Percentiles rank a stretch among this genome's conserved stretches.
Evolutionary conservation across 2,113 vertebrate species (phyloP).

Genomic region (Carollia perspicillata): DNA sequence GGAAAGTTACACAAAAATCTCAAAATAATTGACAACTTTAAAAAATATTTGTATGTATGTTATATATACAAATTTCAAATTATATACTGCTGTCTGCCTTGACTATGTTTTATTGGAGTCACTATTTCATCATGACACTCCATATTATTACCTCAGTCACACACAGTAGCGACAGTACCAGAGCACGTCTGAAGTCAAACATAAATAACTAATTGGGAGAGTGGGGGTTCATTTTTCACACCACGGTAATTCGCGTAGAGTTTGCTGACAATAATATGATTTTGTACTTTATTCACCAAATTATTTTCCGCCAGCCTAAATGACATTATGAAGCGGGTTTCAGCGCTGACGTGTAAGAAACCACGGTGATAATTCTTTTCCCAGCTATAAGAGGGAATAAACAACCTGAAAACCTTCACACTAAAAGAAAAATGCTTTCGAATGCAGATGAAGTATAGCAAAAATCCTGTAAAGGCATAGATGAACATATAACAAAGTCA

Average conservation of each 20-base stretch:
- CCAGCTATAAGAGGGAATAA: not conserved
- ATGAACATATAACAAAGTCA: not conserved
- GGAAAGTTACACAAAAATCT: not conserved
- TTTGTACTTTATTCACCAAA: not conserved
- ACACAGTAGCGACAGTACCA: not conserved
- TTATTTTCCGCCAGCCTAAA: not conserved
- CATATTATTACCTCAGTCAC: not conserved
- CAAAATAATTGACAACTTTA: not conserved
- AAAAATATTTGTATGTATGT: not conserved
- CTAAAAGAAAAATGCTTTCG: not conserved
- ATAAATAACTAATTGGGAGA: not conserved
- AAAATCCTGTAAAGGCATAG: not conserved
- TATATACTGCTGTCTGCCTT: not conserved
- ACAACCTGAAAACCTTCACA: not conserved
- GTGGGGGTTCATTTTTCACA: not conserved
- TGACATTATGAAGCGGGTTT: not conserved
- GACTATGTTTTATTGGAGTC: not conserved
- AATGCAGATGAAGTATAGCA: not conserved
- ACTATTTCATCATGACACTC: not conserved
- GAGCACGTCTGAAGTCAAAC: not conserved
- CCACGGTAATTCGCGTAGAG: not conserved
- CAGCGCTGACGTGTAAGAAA: not conserved
- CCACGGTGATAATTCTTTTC: not conserved
- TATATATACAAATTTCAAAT: not conserved
- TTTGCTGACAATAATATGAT: not conserved